Base-by-base conservation (phyloP, 2,113 vertebrate genomes). In the Trogon surrucura region DNA sequence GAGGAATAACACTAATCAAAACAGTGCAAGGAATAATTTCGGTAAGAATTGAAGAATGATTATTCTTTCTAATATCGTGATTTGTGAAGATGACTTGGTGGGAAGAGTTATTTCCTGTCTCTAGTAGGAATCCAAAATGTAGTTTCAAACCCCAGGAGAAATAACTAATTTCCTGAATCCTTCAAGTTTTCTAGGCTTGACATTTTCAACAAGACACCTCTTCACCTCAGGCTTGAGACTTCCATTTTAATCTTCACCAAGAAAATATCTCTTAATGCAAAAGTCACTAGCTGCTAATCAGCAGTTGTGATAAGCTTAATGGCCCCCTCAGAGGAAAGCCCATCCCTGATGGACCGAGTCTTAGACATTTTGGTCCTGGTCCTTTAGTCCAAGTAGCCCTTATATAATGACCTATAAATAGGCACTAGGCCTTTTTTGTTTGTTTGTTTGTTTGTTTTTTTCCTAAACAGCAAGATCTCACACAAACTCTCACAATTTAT, bases 131-230 rank as follows among this genome's bases (percentile, higher is more conserved):
- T 86, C 19, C 56, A 71, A 96, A 94, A 79, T 54, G 51, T 48
- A 36, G 14, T 88, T 88, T 81, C 21, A 89, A 74, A 53, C 41
- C 69, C 13, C 72, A 54, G 29, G 71, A 95, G 90, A 94, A 88
- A 84, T 57, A 79, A 57, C 48, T 81, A 62, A 88, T 95, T 90
- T 90, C 34, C 67, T 85, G 72, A 89, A 91, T 92, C 36, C 64
- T 80, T 51, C 67, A 77, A 75, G n/a, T 94, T 72, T 94, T 90
- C 47, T 34, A 94, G 75, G 51, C 14, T 69, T 95, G 93, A 83
- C 75, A 91, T 96, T 94, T 96, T 96, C 69, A 86, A 64, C 9
- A 71, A 88, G 90, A 78, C 32, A 71, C 7, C 18, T 90, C 45
- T 96, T 89, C 5, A 74, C 60, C 0, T 0, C 51, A 60, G 56